A percentile compares a stretch with the other conserved stretches of the same genome.
phyloP scores from a whole-genome alignment of 2,797 vertebrate species.

The Xiphorhynchus erythropygius region DNA sequence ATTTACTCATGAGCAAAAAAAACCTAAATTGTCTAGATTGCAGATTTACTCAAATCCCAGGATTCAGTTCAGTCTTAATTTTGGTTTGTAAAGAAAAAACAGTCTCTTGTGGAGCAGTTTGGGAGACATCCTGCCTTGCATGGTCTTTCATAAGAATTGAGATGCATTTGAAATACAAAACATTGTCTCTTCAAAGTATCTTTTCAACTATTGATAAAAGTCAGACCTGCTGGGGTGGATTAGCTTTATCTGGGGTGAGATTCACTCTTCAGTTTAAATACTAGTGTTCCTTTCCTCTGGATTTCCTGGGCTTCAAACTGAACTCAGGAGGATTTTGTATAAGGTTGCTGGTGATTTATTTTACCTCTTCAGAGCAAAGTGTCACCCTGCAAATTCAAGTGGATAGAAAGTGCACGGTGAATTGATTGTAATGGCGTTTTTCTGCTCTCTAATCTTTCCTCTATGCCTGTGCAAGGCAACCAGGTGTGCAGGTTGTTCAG shows the following conservation, averaged over 20 bases:
- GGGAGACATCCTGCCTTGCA: not conserved
- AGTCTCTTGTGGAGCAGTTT: not conserved
- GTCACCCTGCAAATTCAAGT: not conserved
- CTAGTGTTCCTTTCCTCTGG: not conserved
- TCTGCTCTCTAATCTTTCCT: not conserved
- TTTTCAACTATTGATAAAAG: constrained; percentile 28
- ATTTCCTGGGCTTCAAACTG: not conserved
- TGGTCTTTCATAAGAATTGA: not conserved
- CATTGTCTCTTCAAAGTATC: constrained; percentile 6
- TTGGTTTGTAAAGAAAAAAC: not conserved
- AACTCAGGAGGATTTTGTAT: not conserved
- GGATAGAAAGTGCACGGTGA: not conserved
- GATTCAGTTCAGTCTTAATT: not conserved
- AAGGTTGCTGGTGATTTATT: not conserved
- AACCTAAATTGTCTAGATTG: not conserved
- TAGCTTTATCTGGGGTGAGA: constrained; percentile 22
- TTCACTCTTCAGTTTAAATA: constrained; percentile 1
- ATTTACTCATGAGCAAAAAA: not conserved
- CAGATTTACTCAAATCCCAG: not conserved
- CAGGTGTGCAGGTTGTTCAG: not conserved
- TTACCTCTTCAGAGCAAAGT: not conserved
- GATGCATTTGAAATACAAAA: constrained; percentile 18
- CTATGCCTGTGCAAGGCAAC: not conserved
- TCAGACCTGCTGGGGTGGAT: not conserved
- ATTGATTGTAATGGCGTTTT: not conserved